Percentiles rank a stretch among this genome's conserved stretches.
phyloP scores from a whole-genome alignment of 2,888 invertebrate species.

The Tridacna crocea region DNA sequence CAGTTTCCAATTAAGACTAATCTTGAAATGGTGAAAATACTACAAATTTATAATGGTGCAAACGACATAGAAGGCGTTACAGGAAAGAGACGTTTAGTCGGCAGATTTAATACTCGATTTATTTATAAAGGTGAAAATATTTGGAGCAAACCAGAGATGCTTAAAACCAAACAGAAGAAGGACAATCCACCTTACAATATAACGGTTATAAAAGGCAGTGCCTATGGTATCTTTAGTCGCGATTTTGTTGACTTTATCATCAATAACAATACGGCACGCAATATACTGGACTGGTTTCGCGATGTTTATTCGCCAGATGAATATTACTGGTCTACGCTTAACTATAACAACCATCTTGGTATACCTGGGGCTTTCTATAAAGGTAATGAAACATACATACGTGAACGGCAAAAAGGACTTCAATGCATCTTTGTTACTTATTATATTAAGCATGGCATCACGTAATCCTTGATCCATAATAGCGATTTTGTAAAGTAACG shows the following conservation, averaged over 20 bases:
- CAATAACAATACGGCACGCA: slow-evolving; percentile 71
- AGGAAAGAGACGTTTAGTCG: slow-evolving; percentile 63
- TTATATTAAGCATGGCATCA: too few relatives aligned
- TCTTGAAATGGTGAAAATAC: slow-evolving; percentile 81
- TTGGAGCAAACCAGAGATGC: slow-evolving; percentile 35
- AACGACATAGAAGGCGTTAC: slow-evolving; percentile 83
- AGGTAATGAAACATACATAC: slow-evolving; percentile 63
- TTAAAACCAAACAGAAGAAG: slow-evolving; percentile 47
- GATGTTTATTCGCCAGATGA: slow-evolving; percentile 82
- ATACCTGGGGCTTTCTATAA: slow-evolving; percentile 78
- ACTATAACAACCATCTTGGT: slow-evolving; percentile 78
- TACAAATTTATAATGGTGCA: slow-evolving; percentile 82
- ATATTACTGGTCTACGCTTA: slow-evolving; percentile 82
- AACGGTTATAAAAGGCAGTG: slow-evolving; percentile 80
- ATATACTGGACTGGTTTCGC: slow-evolving; percentile 79
- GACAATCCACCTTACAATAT: slow-evolving; percentile 66
- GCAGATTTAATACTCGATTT: slow-evolving; percentile 58
- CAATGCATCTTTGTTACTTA: too few relatives aligned
- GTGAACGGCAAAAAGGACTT: too few relatives aligned
- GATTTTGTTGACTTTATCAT: slow-evolving; percentile 80
- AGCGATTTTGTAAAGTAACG: too few relatives aligned
- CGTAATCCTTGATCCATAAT: too few relatives aligned
- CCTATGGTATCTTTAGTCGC: slow-evolving; percentile 82
- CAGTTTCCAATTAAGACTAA: slow-evolving; percentile 83
- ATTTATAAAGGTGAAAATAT: slow-evolving; percentile 58